A percentile compares a stretch with the other conserved stretches of the same genome.
phyloP scores from a whole-genome alignment of 2,888 invertebrate species.

The Marronus borbonicus region DNA sequence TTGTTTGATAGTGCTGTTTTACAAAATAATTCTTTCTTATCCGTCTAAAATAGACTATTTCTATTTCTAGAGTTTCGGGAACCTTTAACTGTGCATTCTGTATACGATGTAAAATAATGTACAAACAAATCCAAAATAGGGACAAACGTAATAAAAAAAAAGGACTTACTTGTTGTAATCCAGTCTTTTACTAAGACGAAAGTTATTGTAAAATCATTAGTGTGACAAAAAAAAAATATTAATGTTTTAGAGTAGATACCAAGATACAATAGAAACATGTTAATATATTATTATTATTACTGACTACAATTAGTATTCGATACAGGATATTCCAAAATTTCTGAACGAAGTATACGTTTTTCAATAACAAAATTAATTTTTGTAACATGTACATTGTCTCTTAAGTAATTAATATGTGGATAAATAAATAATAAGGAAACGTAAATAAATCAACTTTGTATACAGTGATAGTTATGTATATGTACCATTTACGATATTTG shows the following conservation, averaged over 20 bases:
- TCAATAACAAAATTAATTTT: slow-evolving; percentile 36
- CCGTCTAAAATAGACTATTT: slow-evolving; percentile 4
- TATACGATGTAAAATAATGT: slow-evolving; percentile 62
- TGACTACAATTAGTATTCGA: slow-evolving; percentile 30
- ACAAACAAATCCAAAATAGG: slow-evolving; percentile 64
- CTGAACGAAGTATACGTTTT: slow-evolving; percentile 51
- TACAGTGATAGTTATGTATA: slow-evolving; percentile 53
- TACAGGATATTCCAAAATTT: slow-evolving; percentile 30
- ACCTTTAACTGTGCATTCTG: slow-evolving; percentile 50
- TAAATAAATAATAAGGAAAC: slow-evolving; percentile 29
- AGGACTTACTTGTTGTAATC: slow-evolving; percentile 28
- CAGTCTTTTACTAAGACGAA: slow-evolving; percentile 45
- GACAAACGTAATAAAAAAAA: slow-evolving; percentile 14
- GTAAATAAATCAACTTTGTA: slow-evolving; percentile 37
- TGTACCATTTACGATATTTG: slow-evolving; percentile 52
- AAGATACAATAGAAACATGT: slow-evolving; percentile 45
- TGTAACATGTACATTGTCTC: slow-evolving; percentile 46
- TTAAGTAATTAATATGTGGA: slow-evolving; percentile 40
- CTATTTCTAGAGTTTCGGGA: slow-evolving; percentile 14
- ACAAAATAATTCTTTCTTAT: slow-evolving; percentile 9
- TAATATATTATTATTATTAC: slow-evolving; percentile 47
- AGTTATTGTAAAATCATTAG: slow-evolving; percentile 58
- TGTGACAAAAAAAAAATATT: slow-evolving; percentile 60
- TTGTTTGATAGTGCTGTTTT: not conserved
- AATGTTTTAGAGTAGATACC: slow-evolving; percentile 52